Percentiles rank a stretch among this genome's conserved stretches.
phyloP scores from a whole-genome alignment of 1,140 invertebrate genomes.

The Drosophila funebris region DNA sequence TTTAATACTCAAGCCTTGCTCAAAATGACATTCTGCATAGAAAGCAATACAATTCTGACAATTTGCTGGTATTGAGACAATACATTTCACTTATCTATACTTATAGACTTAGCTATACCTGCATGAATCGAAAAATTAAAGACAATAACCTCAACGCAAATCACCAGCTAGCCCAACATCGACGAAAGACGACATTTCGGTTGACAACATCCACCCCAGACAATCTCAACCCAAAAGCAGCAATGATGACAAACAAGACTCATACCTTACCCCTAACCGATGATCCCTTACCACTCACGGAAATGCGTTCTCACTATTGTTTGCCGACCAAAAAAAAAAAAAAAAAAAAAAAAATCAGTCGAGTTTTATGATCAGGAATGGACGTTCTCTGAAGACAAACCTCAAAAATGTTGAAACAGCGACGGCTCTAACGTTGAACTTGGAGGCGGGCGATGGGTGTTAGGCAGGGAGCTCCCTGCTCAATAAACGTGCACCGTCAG shows the following conservation, averaged over 20 bases:
- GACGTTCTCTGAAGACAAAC: conserved; percentile 34
- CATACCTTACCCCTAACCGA: background rate
- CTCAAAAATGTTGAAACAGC: conserved; percentile 52
- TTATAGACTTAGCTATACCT: background rate
- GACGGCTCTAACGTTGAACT: conserved; percentile 49
- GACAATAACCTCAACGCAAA: conserved; percentile 39
- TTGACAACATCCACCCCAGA: conserved; percentile 14
- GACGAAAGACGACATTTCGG: conserved; percentile 13
- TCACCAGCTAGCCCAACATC: conserved; percentile 8
- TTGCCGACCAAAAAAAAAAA: background rate
- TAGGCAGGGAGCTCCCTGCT: conserved; percentile 2
- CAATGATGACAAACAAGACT: conserved; percentile 23
- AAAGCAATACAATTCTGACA: too few relatives aligned
- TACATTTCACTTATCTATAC: too few relatives aligned
- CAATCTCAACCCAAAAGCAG: background rate
- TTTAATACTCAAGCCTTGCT: too few relatives aligned
- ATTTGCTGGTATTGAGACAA: too few relatives aligned
- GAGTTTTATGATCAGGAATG: conserved; percentile 60
- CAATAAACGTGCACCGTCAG: conserved; percentile 34
- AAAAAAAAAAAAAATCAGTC: conserved; percentile 51
- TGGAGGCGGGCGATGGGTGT: background rate
- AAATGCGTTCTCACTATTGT: conserved; percentile 13
- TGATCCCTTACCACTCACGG: background rate
- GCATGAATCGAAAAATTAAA: conserved; percentile 35
- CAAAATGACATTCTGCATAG: too few relatives aligned